Conservation (phyloP, 2,797 vertebrate species). For the Sylvilagus floridanus region DNA sequence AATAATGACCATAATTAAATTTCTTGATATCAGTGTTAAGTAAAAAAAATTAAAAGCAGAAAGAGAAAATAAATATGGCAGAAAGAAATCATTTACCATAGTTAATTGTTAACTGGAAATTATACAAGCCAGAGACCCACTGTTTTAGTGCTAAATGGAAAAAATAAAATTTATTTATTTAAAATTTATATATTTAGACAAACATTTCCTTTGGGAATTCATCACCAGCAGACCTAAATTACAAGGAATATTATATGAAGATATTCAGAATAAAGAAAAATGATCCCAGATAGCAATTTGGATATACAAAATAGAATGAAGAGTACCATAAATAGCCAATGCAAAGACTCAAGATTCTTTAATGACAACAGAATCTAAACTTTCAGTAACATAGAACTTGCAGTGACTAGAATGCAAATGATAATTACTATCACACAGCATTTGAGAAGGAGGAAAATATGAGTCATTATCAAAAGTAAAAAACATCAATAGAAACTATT, state of each 20-base stretch:
- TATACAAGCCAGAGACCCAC: background rate
- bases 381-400: background rate
- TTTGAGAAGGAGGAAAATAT: background rate
- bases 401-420: background rate
- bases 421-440: background rate
- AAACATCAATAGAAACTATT: too few relatives aligned
- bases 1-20: background rate
- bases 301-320: background rate
- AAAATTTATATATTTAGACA: background rate
- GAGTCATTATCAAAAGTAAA: too few relatives aligned
- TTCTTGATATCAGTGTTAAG: background rate
- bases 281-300: background rate
- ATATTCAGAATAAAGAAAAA: background rate
- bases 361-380: background rate
- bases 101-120: background rate
- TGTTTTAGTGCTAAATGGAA: background rate
- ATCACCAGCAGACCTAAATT: background rate
- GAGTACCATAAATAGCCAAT: background rate
- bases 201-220: background rate
- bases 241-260: background rate
- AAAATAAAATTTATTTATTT: background rate
- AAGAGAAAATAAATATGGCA: background rate
- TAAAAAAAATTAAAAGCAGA: background rate
- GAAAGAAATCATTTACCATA: background rate
- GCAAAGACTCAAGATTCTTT: background rate